Conservation (phyloP, 2,797 vertebrate genomes). For the Leuciscus waleckii region DNA sequence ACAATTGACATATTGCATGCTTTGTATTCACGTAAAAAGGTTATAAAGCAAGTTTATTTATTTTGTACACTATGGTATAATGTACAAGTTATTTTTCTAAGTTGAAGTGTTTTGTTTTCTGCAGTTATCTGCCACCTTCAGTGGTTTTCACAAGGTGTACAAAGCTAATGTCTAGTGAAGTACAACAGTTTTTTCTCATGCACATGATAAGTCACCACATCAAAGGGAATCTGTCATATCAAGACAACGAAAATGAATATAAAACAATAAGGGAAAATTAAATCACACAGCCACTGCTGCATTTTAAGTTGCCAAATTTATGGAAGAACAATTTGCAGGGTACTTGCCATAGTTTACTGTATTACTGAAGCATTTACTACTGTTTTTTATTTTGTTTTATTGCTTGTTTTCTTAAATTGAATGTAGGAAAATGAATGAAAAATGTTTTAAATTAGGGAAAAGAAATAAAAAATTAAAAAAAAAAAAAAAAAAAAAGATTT, state of each 20-base stretch:
- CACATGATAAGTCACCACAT: not conserved
- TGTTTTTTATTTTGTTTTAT: slow-evolving; percentile 5
- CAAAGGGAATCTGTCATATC: not conserved
- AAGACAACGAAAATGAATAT: not conserved
- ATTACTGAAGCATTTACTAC: slow-evolving; percentile 26
- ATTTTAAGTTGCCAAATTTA: slow-evolving; percentile 15
- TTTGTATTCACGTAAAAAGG: slow-evolving; percentile 64
- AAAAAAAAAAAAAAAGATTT: no score
- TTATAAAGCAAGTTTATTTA: slow-evolving; percentile 73
- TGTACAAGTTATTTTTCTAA: slow-evolving; percentile 79
- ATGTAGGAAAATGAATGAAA: slow-evolving; percentile 7
- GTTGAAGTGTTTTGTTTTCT: slow-evolving; percentile 65
- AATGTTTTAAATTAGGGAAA: no score
- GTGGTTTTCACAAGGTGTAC: slow-evolving; percentile 41
- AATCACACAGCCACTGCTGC: not conserved
- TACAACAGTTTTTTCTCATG: not conserved
- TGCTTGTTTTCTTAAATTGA: not conserved
- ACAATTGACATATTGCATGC: slow-evolving; percentile 71
- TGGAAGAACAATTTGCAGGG: slow-evolving; percentile 14
- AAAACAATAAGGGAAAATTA: not conserved
- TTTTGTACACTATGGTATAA: slow-evolving; percentile 77
- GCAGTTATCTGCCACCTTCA: slow-evolving; percentile 48
- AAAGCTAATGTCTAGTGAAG: slow-evolving; percentile 20
- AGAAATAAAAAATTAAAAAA: no score
- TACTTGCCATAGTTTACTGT: slow-evolving; percentile 5